Conservation (phyloP, 2,888 invertebrate species). For the Oasisia sp. region DNA sequence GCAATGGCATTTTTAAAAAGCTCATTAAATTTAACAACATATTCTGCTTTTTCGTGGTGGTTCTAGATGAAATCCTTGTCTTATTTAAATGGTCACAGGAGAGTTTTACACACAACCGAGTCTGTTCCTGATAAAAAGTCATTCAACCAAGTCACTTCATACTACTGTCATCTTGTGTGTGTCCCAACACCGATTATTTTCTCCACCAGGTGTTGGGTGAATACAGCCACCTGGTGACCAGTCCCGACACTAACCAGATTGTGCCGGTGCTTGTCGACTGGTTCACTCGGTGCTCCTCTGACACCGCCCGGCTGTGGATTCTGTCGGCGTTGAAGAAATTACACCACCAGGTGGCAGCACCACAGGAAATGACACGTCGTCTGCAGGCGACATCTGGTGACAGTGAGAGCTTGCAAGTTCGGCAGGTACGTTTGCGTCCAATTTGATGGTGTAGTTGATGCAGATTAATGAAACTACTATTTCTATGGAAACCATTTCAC, state of each 20-base stretch:
- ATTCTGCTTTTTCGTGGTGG: too few species aligned
- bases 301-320: constrained; percentile 19
- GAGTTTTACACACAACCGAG: too few species aligned
- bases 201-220: constrained; percentile 27
- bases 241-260: constrained; percentile 20
- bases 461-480: not conserved
- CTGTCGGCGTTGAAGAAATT: constrained; percentile 14
- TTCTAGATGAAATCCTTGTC: too few species aligned
- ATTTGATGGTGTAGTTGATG: constrained; percentile 8
- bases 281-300: constrained; percentile 18
- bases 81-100: too few species aligned
- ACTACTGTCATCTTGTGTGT: not conserved
- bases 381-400: not conserved
- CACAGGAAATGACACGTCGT: not conserved
- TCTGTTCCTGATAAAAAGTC: too few species aligned
- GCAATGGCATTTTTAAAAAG: too few species aligned
- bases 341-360: not conserved
- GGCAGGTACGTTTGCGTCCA: not conserved
- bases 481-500: not conserved
- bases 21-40: too few species aligned
- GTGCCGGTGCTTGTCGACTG: constrained; percentile 24
- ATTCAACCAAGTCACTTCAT: too few species aligned
- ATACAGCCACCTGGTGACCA: constrained; percentile 22
- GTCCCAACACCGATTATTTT: not conserved
- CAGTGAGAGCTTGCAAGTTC: not conserved